Base-by-base conservation (phyloP, 2,888 invertebrate species). In the Caenorhabditis plicata region DNA sequence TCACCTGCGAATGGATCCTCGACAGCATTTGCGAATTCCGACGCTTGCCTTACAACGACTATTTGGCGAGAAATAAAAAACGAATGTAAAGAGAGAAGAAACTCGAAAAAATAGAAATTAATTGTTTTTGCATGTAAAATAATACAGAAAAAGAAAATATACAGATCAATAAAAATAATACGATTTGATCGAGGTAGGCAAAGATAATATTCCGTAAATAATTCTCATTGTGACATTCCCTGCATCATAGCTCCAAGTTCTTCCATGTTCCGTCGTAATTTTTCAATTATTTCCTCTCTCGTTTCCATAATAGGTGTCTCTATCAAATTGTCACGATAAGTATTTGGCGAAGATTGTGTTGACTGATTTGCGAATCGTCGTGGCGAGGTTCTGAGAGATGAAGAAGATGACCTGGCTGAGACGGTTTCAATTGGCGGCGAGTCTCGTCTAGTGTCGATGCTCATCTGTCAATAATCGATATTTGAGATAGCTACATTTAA, bases 11-110 rank as follows among this genome's bases (percentile, higher is more conserved):
- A 40, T 61, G 51, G 54, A 43, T 61, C 1, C 8, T 61, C 43
- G 61, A 61, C 36, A 47, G 51, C 33, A 54, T 61, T 46, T 36
- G 47, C 33, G 61, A 61, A 26, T 61, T 51, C 44, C 31, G 36
- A 26, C 27, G 48, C 2, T 45, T 58, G 4, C 52, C 58, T 3
- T 44, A 39, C 0, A 32, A 43, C 11, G 11, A 31, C 2, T 58
- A 58, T 39, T 29, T 44, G 31, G 49, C 52, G 3, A 44, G 43
- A 19, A 46, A 56, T 31, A 35, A 11, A 15, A 35, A 7, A 7
- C 8, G 8, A 29, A 29, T 29, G 7, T 11, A 29, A 29, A 29
- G 11, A 29, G 11, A 29, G 11, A 9, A 29, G 7, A 29, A 9
- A 9, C 29, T 17, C 4, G n/a, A 32, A 32, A 32, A 15, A 32